Evolutionary conservation across 2,113 vertebrate species (phyloP).

Genomic region (Xiphophorus maculatus): DNA sequence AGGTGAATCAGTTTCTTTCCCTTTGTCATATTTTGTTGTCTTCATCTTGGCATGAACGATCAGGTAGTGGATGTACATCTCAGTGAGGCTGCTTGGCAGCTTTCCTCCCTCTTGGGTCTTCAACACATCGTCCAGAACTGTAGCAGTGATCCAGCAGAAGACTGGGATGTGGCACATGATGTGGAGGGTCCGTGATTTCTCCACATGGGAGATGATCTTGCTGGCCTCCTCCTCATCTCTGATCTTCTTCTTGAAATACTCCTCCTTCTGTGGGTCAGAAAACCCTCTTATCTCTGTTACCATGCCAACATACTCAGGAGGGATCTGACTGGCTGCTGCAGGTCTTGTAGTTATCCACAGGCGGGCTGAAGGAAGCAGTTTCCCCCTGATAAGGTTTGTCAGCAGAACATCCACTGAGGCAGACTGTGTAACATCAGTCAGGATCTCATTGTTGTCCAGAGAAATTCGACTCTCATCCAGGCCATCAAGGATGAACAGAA

Average conservation of each 20-base stretch:
- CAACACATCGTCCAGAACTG: not conserved
- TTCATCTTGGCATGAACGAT: not conserved
- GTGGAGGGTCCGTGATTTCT: not conserved
- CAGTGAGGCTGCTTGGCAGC: not conserved
- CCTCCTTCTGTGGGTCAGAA: not conserved
- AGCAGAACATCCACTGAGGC: not conserved
- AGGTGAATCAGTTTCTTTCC: not conserved
- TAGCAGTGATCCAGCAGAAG: not conserved
- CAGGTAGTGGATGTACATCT: not conserved
- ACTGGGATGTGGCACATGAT: not conserved
- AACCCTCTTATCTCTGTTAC: not conserved
- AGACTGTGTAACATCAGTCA: not conserved
- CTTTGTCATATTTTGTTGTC: not conserved
- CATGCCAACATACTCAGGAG: not conserved
- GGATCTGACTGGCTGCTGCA: not conserved
- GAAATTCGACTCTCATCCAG: not conserved
- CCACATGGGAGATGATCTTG: not conserved
- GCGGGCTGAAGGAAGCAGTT: not conserved
- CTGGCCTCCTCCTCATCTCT: not conserved
- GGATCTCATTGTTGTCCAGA: not conserved
- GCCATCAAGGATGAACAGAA: not conserved
- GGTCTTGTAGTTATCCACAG: not conserved
- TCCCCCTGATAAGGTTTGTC: not conserved
- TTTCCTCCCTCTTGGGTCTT: not conserved
- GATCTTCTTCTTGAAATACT: not conserved